Conservation (phyloP, 2,888 invertebrate genomes). For the Lapara coniferarum region DNA sequence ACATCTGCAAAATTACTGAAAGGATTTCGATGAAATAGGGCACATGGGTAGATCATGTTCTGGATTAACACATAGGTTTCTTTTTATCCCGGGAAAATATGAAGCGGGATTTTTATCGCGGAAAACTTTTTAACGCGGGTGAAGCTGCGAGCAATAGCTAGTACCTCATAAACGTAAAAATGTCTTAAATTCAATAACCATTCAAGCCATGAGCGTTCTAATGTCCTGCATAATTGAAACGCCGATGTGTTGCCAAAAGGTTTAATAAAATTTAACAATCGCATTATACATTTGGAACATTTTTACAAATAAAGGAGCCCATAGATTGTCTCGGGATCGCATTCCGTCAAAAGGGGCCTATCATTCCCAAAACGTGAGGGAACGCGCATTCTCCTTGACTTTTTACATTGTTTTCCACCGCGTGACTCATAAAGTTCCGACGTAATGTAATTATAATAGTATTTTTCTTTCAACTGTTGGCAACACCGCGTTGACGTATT, state of each 20-base stretch:
- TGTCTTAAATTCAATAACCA: background rate
- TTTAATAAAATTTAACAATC: constrained; percentile 4
- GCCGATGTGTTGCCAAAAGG: constrained; percentile 7
- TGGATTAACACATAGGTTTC: no score
- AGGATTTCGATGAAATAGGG: no score
- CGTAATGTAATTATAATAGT: constrained; percentile 64
- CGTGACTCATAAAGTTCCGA: constrained; percentile 69
- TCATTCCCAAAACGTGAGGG: constrained; percentile 60
- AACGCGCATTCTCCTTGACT: constrained; percentile 64
- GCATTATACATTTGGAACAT: background rate
- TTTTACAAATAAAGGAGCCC: constrained; percentile 35
- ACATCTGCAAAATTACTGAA: no score
- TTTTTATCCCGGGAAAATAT: no score
- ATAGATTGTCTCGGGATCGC: constrained; percentile 23
- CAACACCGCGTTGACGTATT: constrained; percentile 8
- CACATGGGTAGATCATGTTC: no score
- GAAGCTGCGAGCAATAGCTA: no score
- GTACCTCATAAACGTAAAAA: no score
- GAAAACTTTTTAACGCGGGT: no score
- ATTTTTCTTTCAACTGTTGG: constrained; percentile 45
- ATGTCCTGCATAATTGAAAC: background rate
- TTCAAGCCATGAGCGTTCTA: background rate
- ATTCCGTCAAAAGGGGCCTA: constrained; percentile 33
- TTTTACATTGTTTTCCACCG: constrained; percentile 42
- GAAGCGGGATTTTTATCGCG: no score